Evolutionary conservation across 2,113 vertebrate species (phyloP).

Genomic region (Paramisgurnus dabryanus): DNA sequence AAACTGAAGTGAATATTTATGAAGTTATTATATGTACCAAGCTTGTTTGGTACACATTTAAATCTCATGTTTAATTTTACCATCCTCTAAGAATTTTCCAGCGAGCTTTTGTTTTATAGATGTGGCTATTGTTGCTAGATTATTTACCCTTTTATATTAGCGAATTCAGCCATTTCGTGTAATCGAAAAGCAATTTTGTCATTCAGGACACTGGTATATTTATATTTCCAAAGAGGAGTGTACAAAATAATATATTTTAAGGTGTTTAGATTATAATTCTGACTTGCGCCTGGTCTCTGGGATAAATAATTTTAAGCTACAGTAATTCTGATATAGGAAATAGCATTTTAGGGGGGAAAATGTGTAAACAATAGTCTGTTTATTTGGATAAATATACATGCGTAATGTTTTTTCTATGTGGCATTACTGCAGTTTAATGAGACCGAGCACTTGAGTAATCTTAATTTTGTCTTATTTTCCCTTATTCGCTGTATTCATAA

Average conservation of each 20-base stretch:
- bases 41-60: background rate
- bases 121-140: background rate
- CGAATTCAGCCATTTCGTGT: background rate
- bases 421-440: background rate
- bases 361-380: background rate
- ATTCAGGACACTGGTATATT: background rate
- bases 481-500: background rate
- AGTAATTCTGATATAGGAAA: background rate
- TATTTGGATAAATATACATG: background rate
- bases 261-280: constrained; percentile 1
- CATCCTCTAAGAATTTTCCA: background rate
- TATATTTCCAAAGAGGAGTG: background rate
- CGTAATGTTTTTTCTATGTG: background rate
- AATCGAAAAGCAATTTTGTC: background rate
- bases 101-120: background rate
- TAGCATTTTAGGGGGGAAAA: background rate
- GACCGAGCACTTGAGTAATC: background rate
- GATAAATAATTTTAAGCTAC: background rate
- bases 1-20: constrained; percentile 8
- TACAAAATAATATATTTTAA: background rate
- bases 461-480: background rate
- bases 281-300: background rate
- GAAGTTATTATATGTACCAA: background rate
- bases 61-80: constrained; percentile 50
- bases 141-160: background rate